Evolutionary conservation across 2,888 invertebrate species (phyloP).

Genomic region (Heliconius sara): DNA sequence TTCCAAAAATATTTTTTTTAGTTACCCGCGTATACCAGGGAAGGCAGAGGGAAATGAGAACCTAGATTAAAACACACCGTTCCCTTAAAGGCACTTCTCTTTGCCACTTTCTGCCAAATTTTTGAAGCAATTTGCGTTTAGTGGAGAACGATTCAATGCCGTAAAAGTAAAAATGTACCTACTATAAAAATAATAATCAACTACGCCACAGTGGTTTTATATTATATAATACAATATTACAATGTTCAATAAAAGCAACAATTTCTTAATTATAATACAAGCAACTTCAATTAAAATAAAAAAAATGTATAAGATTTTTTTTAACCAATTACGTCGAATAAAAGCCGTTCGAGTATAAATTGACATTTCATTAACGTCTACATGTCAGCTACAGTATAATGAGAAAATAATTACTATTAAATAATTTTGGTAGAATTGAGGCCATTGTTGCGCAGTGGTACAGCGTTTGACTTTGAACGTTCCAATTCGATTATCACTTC

Average conservation of each 20-base stretch:
- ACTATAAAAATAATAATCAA: not conserved
- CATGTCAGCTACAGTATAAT: constrained; percentile 23
- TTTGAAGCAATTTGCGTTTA: no score
- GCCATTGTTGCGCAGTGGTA: not conserved
- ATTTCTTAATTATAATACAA: not conserved
- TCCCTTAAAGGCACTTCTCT: no score
- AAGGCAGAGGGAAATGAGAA: no score
- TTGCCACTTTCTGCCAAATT: no score
- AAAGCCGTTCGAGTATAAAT: constrained; percentile 13
- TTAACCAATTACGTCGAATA: constrained; percentile 17
- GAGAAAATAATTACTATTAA: constrained; percentile 22
- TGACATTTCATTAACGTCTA: constrained; percentile 29
- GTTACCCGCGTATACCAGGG: no score
- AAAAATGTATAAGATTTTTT: constrained; percentile 13
- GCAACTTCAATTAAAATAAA: constrained; percentile 12
- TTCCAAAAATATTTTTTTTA: no score
- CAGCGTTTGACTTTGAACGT: not conserved
- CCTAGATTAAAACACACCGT: no score
- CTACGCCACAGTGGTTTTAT: not conserved
- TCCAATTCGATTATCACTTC: no score
- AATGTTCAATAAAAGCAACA: not conserved
- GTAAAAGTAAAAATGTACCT: no score
- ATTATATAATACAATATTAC: not conserved
- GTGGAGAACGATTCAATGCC: no score
- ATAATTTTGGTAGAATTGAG: not conserved